These are phyloP conservation scores for Umimayanthus chanpuru DNA, from an alignment of 92 coral and sea anemone species.

Conservation along the genomic window DNA sequence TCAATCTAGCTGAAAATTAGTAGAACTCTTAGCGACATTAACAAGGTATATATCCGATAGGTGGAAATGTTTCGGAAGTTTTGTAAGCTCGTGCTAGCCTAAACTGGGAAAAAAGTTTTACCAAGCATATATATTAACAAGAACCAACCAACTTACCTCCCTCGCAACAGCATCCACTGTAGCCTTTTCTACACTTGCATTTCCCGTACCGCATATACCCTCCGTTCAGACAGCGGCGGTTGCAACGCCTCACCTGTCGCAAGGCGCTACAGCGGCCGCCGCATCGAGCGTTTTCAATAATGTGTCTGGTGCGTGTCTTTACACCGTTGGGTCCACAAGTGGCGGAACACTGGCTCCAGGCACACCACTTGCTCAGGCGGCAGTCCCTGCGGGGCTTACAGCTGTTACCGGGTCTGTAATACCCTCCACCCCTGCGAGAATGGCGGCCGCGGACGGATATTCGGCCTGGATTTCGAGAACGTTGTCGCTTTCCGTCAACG, in stretches of 20 bases:
- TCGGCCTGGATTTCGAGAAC: neutral
- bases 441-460: neutral
- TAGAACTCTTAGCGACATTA: no score
- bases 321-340: conserved; percentile 26
- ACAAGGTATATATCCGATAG: no score
- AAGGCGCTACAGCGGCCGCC: conserved; percentile 24
- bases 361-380: conserved; percentile 32
- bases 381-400: conserved; percentile 25
- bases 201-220: conserved; percentile 27
- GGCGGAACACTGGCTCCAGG: conserved; percentile 27
- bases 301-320: conserved; percentile 16
- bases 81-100: neutral
- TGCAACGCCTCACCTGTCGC: conserved; percentile 20
- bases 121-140: no score
- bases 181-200: conserved; percentile 17
- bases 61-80: neutral
- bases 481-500: neutral
- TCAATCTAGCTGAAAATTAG: no score
- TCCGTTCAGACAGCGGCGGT: conserved; percentile 29
- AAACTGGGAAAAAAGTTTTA: neutral
- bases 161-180: conserved; percentile 35
- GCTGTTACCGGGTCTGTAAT: neutral
- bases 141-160: conserved; percentile 6
- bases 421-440: neutral
- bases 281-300: conserved; percentile 22